Base-by-base conservation (phyloP, 2,888 invertebrate species). In the Cyaniris semiargus region DNA sequence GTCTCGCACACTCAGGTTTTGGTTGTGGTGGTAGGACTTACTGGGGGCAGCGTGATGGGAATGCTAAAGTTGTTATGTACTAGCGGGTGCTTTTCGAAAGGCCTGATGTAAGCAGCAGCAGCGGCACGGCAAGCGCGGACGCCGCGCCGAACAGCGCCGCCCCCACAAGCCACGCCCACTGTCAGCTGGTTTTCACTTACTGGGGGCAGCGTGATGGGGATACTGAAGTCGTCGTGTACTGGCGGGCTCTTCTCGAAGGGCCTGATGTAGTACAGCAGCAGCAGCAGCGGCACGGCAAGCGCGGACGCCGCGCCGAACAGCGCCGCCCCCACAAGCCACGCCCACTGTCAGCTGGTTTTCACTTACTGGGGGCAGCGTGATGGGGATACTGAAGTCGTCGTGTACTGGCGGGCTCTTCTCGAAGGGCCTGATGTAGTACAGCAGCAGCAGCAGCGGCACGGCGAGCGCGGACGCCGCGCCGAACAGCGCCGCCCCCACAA, bases 391-490 rank as follows among this genome's bases (percentile, higher is more conserved):
- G 80, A 81, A 84, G 44, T 87, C 85, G 21, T 89, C 87, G 18
- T 87, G 86, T 31, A 80, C 79, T 21, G 82, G 82, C 1, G 83
- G 81, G 79, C 85, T 88, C 84, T 89, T 91, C 79, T 90, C 90
- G 80, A 89, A 91, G 15, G 89, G 90, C 53, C 87, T 84, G 76
- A 90, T 82, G 84, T 89, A 91, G 85, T 93, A 93, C 56, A 92
- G 77, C 77, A 94, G 83, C 60, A 94, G 80, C 0, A 84, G 87
- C 70, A 91, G 79, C 8, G 93, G 93, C 13, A 92, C 85, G 0
- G 89, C 86, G 78, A 94, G 84, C 1, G 91, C 90, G 0, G 89
- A 86, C 1, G 88, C 80, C 0, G 93, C 94, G 0, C 94, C 94
- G 75, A 91, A 84, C 66, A 91, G 81, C 76, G 92, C 91, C 4